A percentile compares a stretch with the other conserved stretches of the same genome.
phyloP scores from a whole-genome alignment of 2,113 vertebrate genomes.

The Megatriorchis doriae region DNA sequence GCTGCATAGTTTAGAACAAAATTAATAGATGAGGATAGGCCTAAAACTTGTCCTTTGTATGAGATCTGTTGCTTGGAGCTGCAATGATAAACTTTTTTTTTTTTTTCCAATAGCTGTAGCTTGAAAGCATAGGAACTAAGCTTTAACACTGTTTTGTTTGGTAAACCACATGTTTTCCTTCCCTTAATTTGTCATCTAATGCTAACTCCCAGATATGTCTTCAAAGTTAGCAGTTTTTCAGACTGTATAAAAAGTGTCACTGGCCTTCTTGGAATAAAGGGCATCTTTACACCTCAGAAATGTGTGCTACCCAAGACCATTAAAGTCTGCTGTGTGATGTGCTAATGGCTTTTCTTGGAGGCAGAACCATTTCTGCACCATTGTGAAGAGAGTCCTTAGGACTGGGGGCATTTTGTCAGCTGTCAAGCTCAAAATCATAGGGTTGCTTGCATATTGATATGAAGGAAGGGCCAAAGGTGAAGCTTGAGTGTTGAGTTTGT shows the following conservation, averaged over 20 bases:
- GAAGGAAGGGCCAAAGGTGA: neutral
- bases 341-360: neutral
- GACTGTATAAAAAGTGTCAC: neutral
- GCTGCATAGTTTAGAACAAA: conserved; percentile 46
- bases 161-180: neutral
- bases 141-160: neutral
- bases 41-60: conserved; percentile 1
- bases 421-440: neutral
- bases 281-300: neutral
- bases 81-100: neutral
- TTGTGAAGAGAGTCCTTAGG: neutral
- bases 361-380: neutral
- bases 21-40: conserved; percentile 33
- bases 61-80: neutral
- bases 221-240: neutral
- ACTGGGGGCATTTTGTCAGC: neutral
- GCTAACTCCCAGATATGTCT: neutral
- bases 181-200: neutral
- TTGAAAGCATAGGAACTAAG: neutral
- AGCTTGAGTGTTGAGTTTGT: neutral
- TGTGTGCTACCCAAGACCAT: neutral
- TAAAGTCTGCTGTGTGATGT: neutral
- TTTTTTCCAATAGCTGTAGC: neutral
- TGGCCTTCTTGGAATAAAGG: neutral
- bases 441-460: neutral